Evolutionary conservation across 2,113 vertebrate species (phyloP).

Genomic region (Silurus glanis): DNA sequence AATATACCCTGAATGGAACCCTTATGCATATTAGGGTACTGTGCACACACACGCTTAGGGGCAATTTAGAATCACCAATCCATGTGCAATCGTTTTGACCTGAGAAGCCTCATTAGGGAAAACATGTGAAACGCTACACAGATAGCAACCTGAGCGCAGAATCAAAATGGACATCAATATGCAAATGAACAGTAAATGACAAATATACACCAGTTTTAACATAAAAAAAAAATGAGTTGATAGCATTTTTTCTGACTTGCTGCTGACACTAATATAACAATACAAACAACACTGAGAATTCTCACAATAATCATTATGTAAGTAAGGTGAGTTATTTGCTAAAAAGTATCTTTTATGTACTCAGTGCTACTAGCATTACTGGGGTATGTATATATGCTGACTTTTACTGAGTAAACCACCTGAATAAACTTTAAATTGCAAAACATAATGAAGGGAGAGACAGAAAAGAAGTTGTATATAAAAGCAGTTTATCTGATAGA

Average conservation of each 20-base stretch:
- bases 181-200: too few relatives aligned
- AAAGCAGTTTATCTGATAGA: constrained; percentile 31
- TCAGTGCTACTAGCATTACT: neutral
- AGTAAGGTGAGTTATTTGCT: neutral
- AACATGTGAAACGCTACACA: neutral
- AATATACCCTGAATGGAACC: neutral
- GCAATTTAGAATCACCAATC: neutral
- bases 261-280: neutral
- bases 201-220: neutral
- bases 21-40: neutral
- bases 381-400: constrained; percentile 15
- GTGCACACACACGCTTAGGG: neutral
- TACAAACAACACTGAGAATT: neutral
- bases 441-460: constrained; percentile 1
- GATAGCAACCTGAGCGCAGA: neutral
- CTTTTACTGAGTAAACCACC: neutral
- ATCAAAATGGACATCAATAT: neutral
- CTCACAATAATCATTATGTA: neutral
- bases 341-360: neutral
- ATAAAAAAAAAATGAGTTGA: neutral
- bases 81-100: neutral
- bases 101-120: neutral
- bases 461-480: constrained; percentile 17
- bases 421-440: constrained; percentile 5
- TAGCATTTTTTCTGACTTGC: neutral